These are phyloP conservation scores for Nicator chloris DNA, from an alignment of 2,113 vertebrate genomes.

Conservation along the genomic window DNA sequence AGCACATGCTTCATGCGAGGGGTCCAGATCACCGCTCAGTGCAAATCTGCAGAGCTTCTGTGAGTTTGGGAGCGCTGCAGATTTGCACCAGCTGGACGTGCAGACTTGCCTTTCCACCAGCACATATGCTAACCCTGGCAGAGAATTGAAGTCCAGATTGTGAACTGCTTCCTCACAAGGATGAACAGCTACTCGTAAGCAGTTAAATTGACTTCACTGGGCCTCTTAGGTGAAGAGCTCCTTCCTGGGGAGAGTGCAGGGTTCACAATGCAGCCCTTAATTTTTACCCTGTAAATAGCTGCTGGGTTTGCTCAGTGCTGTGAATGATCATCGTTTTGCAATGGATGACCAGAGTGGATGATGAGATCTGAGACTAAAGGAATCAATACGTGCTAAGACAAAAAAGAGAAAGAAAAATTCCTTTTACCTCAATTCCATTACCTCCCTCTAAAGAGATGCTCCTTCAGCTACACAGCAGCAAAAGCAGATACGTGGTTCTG, in stretches of 20 bases:
- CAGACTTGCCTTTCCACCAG: background rate
- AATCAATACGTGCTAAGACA: slow-evolving; percentile 28
- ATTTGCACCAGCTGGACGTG: background rate
- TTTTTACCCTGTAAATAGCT: slow-evolving; percentile 20
- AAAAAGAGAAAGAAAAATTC: background rate
- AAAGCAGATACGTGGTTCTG: slow-evolving; percentile 51
- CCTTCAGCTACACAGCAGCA: slow-evolving; percentile 41
- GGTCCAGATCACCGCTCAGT: background rate
- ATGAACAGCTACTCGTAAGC: background rate
- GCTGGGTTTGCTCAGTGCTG: background rate
- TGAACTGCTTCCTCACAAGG: background rate
- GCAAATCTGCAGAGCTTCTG: background rate
- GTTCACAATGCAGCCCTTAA: background rate
- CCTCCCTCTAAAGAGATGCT: slow-evolving; percentile 31
- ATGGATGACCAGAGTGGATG: slow-evolving; percentile 18
- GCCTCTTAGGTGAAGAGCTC: background rate
- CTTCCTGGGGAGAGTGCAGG: background rate
- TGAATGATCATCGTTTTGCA: slow-evolving; percentile 25
- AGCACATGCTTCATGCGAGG: background rate
- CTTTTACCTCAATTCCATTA: background rate
- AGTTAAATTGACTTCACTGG: background rate
- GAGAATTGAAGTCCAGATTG: slow-evolving; percentile 24
- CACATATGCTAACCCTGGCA: slow-evolving; percentile 38
- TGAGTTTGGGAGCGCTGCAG: background rate
- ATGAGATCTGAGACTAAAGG: slow-evolving; percentile 14